Evolutionary conservation across 2,113 vertebrate genomes (phyloP).

Genomic region (Malurus elegans): DNA sequence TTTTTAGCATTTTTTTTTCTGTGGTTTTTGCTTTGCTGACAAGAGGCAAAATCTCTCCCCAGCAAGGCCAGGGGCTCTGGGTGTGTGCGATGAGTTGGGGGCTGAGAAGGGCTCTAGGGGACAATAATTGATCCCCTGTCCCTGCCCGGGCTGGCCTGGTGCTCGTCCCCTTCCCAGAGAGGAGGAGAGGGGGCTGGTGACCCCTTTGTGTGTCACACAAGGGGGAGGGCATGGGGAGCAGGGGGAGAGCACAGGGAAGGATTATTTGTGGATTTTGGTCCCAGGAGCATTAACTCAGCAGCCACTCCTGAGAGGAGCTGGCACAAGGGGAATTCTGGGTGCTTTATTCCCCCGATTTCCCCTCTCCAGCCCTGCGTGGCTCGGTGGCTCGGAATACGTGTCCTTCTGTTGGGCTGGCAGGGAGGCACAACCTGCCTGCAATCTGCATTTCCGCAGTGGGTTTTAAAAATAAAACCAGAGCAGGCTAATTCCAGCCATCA

Average conservation of each 20-base stretch:
- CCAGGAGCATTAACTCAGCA: neutral
- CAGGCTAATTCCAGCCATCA: constrained; percentile 8
- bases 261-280: fast-evolving
- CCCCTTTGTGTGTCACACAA: fast-evolving
- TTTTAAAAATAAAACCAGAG: neutral
- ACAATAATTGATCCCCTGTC: fast-evolving
- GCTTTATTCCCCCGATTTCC: fast-evolving
- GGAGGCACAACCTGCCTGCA: neutral
- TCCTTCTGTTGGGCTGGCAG: neutral
- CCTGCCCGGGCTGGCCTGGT: neutral
- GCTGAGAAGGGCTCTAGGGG: neutral
- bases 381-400: fast-evolving
- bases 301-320: neutral
- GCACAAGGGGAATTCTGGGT: fast-evolving
- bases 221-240: neutral
- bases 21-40: neutral
- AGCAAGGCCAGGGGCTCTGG: neutral
- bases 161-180: neutral
- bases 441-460: neutral
- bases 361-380: neutral
- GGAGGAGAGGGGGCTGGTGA: neutral
- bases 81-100: neutral
- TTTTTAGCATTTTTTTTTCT: neutral
- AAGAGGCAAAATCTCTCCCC: neutral
- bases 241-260: neutral